phyloP scores from a whole-genome alignment of 1,140 invertebrate genomes.

The Meloidogyne exigua region DNA sequence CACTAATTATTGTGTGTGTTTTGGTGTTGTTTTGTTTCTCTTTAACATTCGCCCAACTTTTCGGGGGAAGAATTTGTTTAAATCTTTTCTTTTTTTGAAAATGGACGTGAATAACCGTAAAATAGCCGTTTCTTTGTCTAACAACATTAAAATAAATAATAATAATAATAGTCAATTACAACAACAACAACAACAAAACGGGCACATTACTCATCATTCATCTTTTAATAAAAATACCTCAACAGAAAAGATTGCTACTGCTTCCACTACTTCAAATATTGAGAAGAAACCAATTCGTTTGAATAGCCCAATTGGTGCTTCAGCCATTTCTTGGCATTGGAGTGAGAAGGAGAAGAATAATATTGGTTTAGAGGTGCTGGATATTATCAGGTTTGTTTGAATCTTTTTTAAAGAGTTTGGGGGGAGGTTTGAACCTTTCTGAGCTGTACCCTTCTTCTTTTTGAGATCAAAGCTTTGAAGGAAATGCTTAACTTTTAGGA shows the following conservation, averaged over 20 bases:
- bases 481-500: too few relatives aligned
- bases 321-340: slow-evolving; percentile 32
- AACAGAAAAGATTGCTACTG: not conserved
- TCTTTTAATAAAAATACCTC: not conserved
- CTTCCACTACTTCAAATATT: not conserved
- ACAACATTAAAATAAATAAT: slow-evolving; percentile 5
- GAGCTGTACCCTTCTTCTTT: too few relatives aligned
- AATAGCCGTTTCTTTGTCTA: slow-evolving; percentile 16
- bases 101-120: not conserved
- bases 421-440: too few relatives aligned
- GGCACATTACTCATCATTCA: not conserved
- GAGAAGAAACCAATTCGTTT: slow-evolving; percentile 34
- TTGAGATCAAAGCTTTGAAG: too few relatives aligned
- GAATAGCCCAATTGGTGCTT: slow-evolving; percentile 29
- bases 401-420: not conserved
- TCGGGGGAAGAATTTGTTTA: too few relatives aligned
- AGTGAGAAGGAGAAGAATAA: slow-evolving; percentile 17
- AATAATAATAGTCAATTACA: not conserved
- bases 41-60: not conserved
- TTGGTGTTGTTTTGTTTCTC: too few relatives aligned
- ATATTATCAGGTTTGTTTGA: slow-evolving; percentile 30
- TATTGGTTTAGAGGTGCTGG: slow-evolving; percentile 31
- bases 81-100: not conserved
- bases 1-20: too few relatives aligned
- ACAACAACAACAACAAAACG: not conserved